These are phyloP conservation scores for Leptogaster cylindrica DNA, from an alignment of 2,888 invertebrate species.

Conservation along the genomic window DNA sequence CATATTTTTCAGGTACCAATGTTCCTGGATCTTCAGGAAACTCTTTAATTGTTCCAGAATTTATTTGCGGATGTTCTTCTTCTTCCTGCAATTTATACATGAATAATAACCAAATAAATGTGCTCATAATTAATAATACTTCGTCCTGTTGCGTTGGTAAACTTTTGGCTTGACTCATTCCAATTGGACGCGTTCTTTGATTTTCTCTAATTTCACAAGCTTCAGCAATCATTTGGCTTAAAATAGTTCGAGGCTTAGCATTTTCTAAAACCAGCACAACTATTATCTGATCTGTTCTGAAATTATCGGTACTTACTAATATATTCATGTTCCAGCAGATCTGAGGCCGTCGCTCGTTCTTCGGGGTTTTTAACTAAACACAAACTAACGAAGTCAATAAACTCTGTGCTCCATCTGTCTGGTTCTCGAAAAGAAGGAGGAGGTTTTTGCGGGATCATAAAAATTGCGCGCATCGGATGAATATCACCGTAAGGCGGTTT, in stretches of 20 bases:
- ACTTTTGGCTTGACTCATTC: slow-evolving; percentile 64
- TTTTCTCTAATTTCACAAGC: slow-evolving; percentile 91
- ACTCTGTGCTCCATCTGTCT: slow-evolving; percentile 94
- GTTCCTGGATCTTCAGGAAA: slow-evolving; percentile 71
- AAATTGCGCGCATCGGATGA: slow-evolving; percentile 95
- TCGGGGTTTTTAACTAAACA: slow-evolving; percentile 95
- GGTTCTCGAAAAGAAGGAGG: slow-evolving; percentile 97
- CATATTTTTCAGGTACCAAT: slow-evolving; percentile 70
- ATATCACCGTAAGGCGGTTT: slow-evolving; percentile 97
- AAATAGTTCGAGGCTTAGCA: slow-evolving; percentile 83
- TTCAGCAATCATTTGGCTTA: slow-evolving; percentile 91
- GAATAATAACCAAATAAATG: not conserved
- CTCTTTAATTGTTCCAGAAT: slow-evolving; percentile 79
- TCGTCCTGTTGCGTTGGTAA: slow-evolving; percentile 64
- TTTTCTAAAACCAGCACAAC: slow-evolving; percentile 70
- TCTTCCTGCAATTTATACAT: slow-evolving; percentile 62
- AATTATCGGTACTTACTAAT: slow-evolving; percentile 66
- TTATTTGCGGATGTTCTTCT: slow-evolving; percentile 66
- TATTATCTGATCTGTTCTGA: not conserved
- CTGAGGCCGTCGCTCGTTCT: slow-evolving; percentile 90
- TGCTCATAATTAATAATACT: slow-evolving; percentile 16
- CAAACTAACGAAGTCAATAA: slow-evolving; percentile 96
- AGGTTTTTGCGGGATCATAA: slow-evolving; percentile 99
- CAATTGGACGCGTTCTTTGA: slow-evolving; percentile 70
- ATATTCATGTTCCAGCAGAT: slow-evolving; percentile 87